Evolutionary conservation across 2,888 invertebrate genomes (phyloP).

Genomic region (Eulithis prunata): DNA sequence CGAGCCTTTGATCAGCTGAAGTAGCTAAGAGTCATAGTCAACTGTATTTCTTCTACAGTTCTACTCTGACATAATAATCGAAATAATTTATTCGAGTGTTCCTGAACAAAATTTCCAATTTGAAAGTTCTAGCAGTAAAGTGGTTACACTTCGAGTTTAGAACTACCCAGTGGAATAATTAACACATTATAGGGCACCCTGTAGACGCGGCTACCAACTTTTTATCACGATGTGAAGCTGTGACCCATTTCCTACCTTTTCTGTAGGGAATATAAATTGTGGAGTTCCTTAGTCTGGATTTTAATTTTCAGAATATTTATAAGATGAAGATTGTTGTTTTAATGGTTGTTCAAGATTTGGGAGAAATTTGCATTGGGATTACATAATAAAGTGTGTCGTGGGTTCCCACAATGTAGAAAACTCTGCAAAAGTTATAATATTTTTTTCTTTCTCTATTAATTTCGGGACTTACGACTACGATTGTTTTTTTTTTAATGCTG

Average conservation of each 20-base stretch:
- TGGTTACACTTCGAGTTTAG: neutral
- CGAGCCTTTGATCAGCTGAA: no score
- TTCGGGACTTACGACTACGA: no score
- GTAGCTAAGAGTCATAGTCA: no score
- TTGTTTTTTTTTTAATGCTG: no score
- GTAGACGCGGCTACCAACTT: slow-evolving; percentile 23
- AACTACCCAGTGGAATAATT: slow-evolving; percentile 6
- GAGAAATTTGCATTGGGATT: neutral
- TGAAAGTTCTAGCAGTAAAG: no score
- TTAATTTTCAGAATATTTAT: slow-evolving; percentile 26
- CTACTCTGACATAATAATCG: no score
- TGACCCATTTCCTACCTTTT: slow-evolving; percentile 28
- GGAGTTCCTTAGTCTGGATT: slow-evolving; percentile 16
- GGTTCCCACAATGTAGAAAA: neutral
- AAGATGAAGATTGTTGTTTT: slow-evolving; percentile 18
- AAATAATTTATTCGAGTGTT: no score
- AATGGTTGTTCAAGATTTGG: slow-evolving; percentile 8
- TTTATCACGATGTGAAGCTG: slow-evolving; percentile 29
- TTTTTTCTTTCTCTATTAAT: no score
- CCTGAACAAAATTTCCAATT: no score
- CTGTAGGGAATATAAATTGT: slow-evolving; percentile 20
- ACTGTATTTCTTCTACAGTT: no score
- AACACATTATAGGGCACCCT: slow-evolving; percentile 16
- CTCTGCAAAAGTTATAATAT: no score
- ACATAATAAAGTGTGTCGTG: slow-evolving; percentile 2